A percentile compares a stretch with the other conserved stretches of the same genome.
Conservation (phyloP, 2,888 invertebrate species). For the Coelinius sp. region DNA sequence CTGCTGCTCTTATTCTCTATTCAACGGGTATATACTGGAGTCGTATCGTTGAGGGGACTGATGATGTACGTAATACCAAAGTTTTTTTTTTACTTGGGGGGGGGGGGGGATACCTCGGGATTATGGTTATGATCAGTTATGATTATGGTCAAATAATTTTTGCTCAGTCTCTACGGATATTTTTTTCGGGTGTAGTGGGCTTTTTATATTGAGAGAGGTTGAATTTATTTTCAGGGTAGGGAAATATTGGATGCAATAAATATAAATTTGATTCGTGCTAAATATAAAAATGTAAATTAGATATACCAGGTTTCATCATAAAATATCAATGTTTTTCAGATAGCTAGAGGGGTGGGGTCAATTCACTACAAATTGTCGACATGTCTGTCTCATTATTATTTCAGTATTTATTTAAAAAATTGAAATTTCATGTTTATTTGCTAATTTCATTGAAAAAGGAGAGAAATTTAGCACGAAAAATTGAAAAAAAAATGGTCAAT, state of each 20-base stretch:
- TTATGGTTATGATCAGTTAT: too few species aligned
- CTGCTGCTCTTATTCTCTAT: background rate
- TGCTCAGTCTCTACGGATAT: too few species aligned
- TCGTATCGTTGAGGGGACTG: background rate
- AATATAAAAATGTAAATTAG: conserved; percentile 67
- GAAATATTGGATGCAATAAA: conserved; percentile 44
- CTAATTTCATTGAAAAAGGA: background rate
- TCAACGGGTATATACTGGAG: background rate
- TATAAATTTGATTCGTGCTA: conserved; percentile 57
- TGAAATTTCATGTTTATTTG: background rate
- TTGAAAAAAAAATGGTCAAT: too few species aligned
- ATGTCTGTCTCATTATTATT: conserved; percentile 5
- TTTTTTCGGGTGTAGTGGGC: background rate
- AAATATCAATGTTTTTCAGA: conserved; percentile 39
- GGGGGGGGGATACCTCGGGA: too few species aligned
- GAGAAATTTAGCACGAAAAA: too few species aligned
- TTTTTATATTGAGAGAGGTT: background rate
- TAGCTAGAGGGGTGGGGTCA: conserved; percentile 36
- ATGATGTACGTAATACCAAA: too few species aligned
- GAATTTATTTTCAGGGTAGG: background rate
- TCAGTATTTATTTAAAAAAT: background rate
- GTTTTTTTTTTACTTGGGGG: too few species aligned
- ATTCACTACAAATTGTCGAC: conserved; percentile 10
- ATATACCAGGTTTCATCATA: conserved; percentile 41
- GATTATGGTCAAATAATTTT: too few species aligned